A percentile compares a stretch with the other conserved stretches of the same genome.
Evolutionary conservation across 2,888 invertebrate species (phyloP).

Genomic region (Temnothorax ravouxi): DNA sequence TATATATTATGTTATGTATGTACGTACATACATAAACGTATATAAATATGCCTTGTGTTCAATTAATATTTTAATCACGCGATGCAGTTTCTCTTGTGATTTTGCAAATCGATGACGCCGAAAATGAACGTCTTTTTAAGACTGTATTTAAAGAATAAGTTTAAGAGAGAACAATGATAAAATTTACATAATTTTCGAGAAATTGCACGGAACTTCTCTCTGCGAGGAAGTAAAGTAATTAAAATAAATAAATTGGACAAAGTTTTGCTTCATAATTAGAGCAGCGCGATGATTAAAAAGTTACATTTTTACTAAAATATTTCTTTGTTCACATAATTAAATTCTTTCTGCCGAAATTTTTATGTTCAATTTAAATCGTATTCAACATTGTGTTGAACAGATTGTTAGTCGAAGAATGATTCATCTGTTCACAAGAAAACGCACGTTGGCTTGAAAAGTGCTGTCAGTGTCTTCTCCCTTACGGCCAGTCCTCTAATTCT

Average conservation of each 20-base stretch:
- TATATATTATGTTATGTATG: neutral
- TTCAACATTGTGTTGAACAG: neutral
- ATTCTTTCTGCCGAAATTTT: conserved; percentile 11
- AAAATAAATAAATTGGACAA: conserved; percentile 18
- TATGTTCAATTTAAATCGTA: conserved; percentile 6
- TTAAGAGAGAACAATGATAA: neutral
- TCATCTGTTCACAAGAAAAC: neutral
- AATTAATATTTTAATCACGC: neutral
- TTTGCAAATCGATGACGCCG: neutral
- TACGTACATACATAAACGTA: neutral
- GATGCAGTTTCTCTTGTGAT: neutral
- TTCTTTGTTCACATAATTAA: conserved; percentile 23
- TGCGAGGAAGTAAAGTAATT: conserved; percentile 13
- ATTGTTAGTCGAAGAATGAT: neutral
- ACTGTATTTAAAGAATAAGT: neutral
- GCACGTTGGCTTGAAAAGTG: conserved; percentile 1
- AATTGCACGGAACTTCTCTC: neutral
- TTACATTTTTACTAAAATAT: conserved; percentile 6
- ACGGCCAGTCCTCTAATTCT: neutral
- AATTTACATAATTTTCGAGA: conserved; percentile 26
- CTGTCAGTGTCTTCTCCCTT: neutral
- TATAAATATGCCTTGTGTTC: neutral
- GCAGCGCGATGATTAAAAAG: conserved; percentile 26
- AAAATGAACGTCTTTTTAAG: neutral
- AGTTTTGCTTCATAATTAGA: conserved; percentile 36